Conservation (phyloP, 2,113 vertebrate genomes). For the Ailuropoda melanoleuca region DNA sequence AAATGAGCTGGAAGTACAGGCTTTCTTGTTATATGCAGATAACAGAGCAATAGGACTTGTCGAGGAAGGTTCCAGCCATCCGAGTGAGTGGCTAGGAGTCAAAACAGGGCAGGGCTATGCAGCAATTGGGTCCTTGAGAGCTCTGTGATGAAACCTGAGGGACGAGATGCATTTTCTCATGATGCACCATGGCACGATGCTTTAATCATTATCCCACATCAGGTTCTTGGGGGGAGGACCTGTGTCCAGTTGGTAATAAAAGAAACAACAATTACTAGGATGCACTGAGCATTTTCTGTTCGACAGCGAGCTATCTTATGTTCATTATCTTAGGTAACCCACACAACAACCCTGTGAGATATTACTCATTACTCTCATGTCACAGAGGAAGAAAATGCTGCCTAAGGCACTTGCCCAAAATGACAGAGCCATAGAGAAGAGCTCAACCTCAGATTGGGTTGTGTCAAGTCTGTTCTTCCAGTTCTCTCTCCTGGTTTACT, state of each 20-base stretch:
- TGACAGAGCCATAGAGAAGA: not conserved
- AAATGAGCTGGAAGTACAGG: conserved; percentile 72
- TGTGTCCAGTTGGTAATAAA: not conserved
- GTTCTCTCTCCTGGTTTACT: not conserved
- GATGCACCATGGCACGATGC: not conserved
- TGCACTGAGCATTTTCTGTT: not conserved
- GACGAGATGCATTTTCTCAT: not conserved
- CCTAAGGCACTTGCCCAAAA: not conserved
- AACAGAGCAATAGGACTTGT: conserved; percentile 37
- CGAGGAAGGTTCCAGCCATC: conserved; percentile 57
- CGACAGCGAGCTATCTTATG: not conserved
- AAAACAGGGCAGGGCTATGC: not conserved
- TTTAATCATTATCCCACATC: not conserved
- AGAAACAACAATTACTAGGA: not conserved
- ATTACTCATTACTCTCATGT: not conserved
- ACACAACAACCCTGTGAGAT: not conserved
- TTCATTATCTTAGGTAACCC: not conserved
- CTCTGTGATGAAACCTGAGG: not conserved
- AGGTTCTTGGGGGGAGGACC: not conserved
- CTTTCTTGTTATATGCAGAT: conserved; percentile 59
- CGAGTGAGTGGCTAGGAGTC: conserved; percentile 3
- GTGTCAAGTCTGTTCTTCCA: not conserved
- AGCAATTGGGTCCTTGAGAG: not conserved
- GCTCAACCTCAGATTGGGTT: not conserved
- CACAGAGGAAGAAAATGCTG: not conserved